These are phyloP conservation scores for Lasius platythorax DNA, from an alignment of 2,888 invertebrate species.

Conservation along the genomic window DNA sequence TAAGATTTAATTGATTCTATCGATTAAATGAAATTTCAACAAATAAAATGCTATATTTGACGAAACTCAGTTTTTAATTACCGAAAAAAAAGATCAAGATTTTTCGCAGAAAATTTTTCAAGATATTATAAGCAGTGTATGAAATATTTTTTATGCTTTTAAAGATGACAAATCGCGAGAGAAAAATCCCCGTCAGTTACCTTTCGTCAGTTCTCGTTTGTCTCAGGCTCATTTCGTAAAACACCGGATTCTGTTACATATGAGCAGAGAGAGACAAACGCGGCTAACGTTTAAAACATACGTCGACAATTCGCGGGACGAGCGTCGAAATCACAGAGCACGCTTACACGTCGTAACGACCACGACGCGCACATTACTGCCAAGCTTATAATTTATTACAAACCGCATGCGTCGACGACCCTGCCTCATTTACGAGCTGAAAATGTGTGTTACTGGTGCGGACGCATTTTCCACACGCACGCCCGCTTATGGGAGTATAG, in stretches of 20 bases:
- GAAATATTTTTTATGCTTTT: background rate
- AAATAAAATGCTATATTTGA: background rate
- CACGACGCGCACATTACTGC: constrained; percentile 31
- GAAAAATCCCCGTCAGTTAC: background rate
- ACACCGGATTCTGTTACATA: background rate
- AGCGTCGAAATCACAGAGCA: constrained; percentile 29
- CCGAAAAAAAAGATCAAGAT: background rate
- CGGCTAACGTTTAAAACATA: constrained; percentile 10
- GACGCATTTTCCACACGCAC: background rate
- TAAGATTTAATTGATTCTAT: background rate
- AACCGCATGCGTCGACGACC: constrained; percentile 7
- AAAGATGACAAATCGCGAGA: background rate
- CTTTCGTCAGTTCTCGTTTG: background rate
- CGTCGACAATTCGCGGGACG: constrained; percentile 21
- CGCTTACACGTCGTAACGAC: background rate
- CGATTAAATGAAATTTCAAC: background rate
- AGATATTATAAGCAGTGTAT: background rate
- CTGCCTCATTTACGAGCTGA: constrained; percentile 14
- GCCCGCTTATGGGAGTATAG: background rate
- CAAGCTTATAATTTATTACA: constrained; percentile 40
- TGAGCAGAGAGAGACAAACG: background rate
- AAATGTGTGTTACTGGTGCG: constrained; percentile 6
- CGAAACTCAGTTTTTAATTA: background rate
- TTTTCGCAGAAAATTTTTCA: background rate
- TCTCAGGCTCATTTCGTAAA: background rate